Base-by-base conservation (phyloP, 2,113 vertebrate species). In the Leuciscus idus region DNA sequence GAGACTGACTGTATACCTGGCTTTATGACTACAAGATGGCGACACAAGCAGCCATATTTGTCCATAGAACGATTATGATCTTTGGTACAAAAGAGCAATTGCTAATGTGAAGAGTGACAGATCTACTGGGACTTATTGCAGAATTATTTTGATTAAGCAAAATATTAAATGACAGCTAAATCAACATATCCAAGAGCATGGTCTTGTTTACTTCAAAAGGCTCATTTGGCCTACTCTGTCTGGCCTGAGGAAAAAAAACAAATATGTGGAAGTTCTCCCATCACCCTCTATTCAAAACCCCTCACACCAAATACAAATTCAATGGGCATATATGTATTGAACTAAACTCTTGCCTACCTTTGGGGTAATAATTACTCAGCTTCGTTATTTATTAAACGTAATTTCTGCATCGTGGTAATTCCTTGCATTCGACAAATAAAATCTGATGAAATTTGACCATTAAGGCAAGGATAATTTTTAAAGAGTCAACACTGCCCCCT, bases 401-500 rank as follows among this genome's bases (percentile, higher is more conserved):
- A 70, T 39, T 72, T 72, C n/a, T 26, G 59, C 4, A 26, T 39
- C 11, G 68, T 43, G 4, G 4, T 23, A 6, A 6, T 73, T 43
- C 4, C 21, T 72, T 9, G 19, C 33, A 39, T 39, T 72, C 39
- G 36, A 43, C 9, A 73, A 73, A 43, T 23, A 43, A 61, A 39
- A 61, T 43, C 21, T 61, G 21, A 61, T 62, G 13, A 28, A 5
- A 9, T 57, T 23, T 33, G 15, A 28, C 13, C 9, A 19, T 11
- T 30, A 0, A 1, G 26, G 55, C 19, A 8, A 57, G 19, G 19
- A 9, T 4, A n/a, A 23, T 30, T 19, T 30, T 82, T 55, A 74
- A 72, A 88, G 74, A 91, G 30, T 50, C 90, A 90, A 91, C 88
- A 91, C 89, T 94, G 91, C 90, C 92, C 81, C 88, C 92, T 76